phyloP scores from a whole-genome alignment of 2,888 invertebrate genomes.

The Euspilapteryx auroguttella region DNA sequence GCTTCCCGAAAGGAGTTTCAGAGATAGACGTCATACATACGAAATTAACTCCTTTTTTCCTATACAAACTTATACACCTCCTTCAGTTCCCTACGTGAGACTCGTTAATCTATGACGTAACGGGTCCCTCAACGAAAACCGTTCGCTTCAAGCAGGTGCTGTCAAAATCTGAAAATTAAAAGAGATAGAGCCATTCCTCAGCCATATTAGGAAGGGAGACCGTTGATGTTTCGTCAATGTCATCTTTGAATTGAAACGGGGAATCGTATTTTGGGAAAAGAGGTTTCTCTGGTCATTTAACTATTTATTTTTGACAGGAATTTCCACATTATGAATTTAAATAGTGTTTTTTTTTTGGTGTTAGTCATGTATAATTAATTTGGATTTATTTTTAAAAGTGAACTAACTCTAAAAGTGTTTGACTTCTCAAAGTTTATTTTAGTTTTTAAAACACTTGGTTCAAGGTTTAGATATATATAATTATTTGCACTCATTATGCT shows the following conservation, averaged over 20 bases:
- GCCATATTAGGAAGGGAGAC: constrained; percentile 45
- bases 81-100: constrained; percentile 23
- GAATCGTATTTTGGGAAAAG: constrained; percentile 33
- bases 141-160: constrained; percentile 34
- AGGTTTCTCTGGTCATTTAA: constrained; percentile 25
- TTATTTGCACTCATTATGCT: too few species aligned
- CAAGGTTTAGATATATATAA: too few species aligned
- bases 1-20: constrained; percentile 3
- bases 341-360: too few species aligned
- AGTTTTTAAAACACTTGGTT: too few species aligned
- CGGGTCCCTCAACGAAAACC: constrained; percentile 26
- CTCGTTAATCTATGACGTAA: constrained; percentile 39
- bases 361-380: too few species aligned
- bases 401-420: too few species aligned
- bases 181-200: constrained; percentile 34
- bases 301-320: too few species aligned
- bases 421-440: too few species aligned
- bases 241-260: constrained; percentile 41
- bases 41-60: constrained; percentile 8
- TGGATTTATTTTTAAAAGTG: too few species aligned
- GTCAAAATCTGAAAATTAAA: constrained; percentile 26
- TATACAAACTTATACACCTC: constrained; percentile 6
- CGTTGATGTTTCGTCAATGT: constrained; percentile 33
- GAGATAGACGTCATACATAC: constrained; percentile 9
- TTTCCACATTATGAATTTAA: too few species aligned